A percentile compares a stretch with the other conserved stretches of the same genome.
Conservation (phyloP, 2,113 vertebrate genomes). For the Cynoglossus semilaevis region DNA sequence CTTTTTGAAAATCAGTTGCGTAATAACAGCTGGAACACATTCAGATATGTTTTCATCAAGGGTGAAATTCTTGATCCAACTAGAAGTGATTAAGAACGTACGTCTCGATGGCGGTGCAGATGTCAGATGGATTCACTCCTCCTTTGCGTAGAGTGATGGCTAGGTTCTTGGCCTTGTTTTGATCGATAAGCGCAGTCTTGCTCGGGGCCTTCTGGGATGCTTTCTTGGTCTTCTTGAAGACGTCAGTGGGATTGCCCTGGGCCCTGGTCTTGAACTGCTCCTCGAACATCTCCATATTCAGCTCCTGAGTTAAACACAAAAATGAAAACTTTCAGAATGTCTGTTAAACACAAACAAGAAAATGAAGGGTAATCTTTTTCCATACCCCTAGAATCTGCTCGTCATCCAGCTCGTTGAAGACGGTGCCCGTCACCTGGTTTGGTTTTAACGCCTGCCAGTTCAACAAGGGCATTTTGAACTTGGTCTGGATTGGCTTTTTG, state of each 20-base stretch:
- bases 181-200: conserved; percentile 87
- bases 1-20: no score
- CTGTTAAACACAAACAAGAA: background rate
- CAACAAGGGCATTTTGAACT: conserved; percentile 86
- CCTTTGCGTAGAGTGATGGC: conserved; percentile 94
- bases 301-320: conserved; percentile 75
- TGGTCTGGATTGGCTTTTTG: conserved; percentile 88
- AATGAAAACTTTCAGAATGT: background rate
- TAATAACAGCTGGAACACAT: no score
- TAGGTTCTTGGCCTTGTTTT: conserved; percentile 94
- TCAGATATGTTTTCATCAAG: no score
- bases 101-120: conserved; percentile 92
- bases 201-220: conserved; percentile 76
- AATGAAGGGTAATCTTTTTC: conserved; percentile 5
- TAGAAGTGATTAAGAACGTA: conserved; percentile 58
- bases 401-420: conserved; percentile 88
- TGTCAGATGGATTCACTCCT: conserved; percentile 77
- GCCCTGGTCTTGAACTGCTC: conserved; percentile 95
- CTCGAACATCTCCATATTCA: conserved; percentile 94
- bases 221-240: conserved; percentile 79
- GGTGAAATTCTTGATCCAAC: no score
- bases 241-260: conserved; percentile 76
- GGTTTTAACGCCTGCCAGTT: conserved; percentile 92
- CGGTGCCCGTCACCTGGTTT: conserved; percentile 84
- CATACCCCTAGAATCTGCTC: conserved; percentile 87